Percentiles rank a stretch among this genome's conserved stretches.
phyloP scores from a whole-genome alignment of 2,113 vertebrate genomes.

The Lates calcarifer region DNA sequence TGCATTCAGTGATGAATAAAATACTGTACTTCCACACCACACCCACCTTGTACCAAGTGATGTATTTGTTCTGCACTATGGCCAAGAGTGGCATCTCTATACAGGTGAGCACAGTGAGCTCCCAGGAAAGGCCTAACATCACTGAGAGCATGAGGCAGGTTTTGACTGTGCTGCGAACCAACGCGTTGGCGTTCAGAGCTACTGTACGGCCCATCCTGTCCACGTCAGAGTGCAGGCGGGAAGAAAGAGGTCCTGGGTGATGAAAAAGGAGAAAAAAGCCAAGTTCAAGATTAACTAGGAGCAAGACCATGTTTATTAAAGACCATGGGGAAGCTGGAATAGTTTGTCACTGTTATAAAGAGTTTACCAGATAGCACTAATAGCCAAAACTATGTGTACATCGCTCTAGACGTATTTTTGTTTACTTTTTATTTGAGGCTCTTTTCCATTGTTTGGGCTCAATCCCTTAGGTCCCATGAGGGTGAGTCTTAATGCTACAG shows the following conservation, averaged over 20 bases:
- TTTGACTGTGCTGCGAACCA: slow-evolving; percentile 85
- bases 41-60: slow-evolving; percentile 78
- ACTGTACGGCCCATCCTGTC: slow-evolving; percentile 87
- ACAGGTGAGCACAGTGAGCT: slow-evolving; percentile 87
- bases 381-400: not conserved
- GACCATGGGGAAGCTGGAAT: not conserved
- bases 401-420: too few relatives aligned
- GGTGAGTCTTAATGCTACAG: too few relatives aligned
- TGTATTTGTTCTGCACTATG: slow-evolving; percentile 82
- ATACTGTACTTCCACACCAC: too few relatives aligned
- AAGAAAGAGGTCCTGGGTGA: slow-evolving; percentile 84
- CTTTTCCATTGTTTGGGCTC: too few relatives aligned
- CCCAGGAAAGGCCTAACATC: slow-evolving; percentile 88
- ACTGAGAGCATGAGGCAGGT: slow-evolving; percentile 83
- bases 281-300: not conserved
- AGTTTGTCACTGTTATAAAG: not conserved
- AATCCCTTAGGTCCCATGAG: too few relatives aligned
- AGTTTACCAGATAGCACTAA: not conserved
- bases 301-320: not conserved
- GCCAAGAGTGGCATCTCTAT: slow-evolving; percentile 83
- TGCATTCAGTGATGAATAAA: too few relatives aligned
- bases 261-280: not conserved
- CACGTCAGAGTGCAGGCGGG: slow-evolving; percentile 87
- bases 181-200: slow-evolving; percentile 84
- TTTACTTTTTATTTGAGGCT: too few relatives aligned